Evolutionary conservation across 1,140 invertebrate species (phyloP), one percentile per base, ranked within the genome.

Genomic region (Lordiphosa clarofinis): DNA sequence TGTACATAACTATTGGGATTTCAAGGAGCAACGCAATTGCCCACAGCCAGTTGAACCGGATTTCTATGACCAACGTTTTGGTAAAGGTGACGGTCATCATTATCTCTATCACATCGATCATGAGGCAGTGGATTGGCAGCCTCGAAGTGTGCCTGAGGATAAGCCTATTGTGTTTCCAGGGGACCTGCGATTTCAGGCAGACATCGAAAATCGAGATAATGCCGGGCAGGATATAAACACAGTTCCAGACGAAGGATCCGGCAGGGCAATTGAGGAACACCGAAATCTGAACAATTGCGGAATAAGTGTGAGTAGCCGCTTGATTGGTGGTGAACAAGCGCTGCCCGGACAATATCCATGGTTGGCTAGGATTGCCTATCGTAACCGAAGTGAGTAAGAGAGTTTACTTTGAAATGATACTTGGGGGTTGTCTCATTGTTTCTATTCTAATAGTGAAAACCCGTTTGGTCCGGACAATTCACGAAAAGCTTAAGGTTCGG

Each of bases 261-360:
- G 3, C 43, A 7, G 7, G 28, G 6, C 28, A 15, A 9, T 9
- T 1, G 10, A 11, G n/a, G 10, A 11, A 4, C 55, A 15, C 7
- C 9, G 54, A 0, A 79, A 86, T 54, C 5, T 48, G 0, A 69
- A 89, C 10, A 88, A 89, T 9, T 94, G 93, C 55, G 93, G 93
- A 0, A 87, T 90, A 8, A 91, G 90, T 66, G 79, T 89, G 11
- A 73, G 89, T 0, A 91, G 92, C 52, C 89, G 93, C 9, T 93
- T 94, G 44, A 91, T 94, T 31, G 93, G 93, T 0, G 94, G 94
- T 1, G 62, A 89, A 12, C 89, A 91, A 39, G 92, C 92, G 1
- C 73, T 81, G 0, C 71, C 93, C 0, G 93, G 93, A 6, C 91
- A 93, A 58, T 94, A 92, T 87, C 93, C 93, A 0, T 95, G 94